A percentile compares a stretch with the other conserved stretches of the same genome.
Evolutionary conservation across 2,113 vertebrate species (phyloP).

Genomic region (Leiothrix lutea): DNA sequence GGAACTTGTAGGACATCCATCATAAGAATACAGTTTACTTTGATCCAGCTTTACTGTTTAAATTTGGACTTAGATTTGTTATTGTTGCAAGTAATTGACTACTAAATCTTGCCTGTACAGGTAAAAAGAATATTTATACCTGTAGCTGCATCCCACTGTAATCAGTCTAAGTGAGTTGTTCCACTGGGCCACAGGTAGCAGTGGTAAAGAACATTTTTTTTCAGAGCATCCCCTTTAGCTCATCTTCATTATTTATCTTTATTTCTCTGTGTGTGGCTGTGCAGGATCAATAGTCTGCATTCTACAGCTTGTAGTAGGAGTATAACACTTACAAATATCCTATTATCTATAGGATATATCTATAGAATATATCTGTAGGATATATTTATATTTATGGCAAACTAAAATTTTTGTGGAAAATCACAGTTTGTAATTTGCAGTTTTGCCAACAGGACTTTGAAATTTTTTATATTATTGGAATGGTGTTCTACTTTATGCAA

Average conservation of each 20-base stretch:
- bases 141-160: neutral
- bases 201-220: neutral
- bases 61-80: neutral
- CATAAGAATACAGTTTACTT: neutral
- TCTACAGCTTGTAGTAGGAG: neutral
- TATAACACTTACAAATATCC: neutral
- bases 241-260: neutral
- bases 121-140: neutral
- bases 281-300: neutral
- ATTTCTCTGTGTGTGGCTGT: neutral
- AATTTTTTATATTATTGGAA: neutral
- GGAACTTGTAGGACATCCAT: neutral
- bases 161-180: neutral
- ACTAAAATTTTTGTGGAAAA: neutral
- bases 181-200: neutral
- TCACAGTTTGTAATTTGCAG: neutral
- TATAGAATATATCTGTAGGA: no score
- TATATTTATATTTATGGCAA: neutral
- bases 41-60: neutral
- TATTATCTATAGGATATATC: neutral
- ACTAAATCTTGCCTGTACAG: neutral
- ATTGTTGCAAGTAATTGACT: neutral
- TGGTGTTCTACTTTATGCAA: neutral
- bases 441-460: neutral
- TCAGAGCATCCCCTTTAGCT: neutral